These are phyloP conservation scores for Nephrotoma appendiculata DNA, from an alignment of 2,888 invertebrate genomes.

Conservation along the genomic window DNA sequence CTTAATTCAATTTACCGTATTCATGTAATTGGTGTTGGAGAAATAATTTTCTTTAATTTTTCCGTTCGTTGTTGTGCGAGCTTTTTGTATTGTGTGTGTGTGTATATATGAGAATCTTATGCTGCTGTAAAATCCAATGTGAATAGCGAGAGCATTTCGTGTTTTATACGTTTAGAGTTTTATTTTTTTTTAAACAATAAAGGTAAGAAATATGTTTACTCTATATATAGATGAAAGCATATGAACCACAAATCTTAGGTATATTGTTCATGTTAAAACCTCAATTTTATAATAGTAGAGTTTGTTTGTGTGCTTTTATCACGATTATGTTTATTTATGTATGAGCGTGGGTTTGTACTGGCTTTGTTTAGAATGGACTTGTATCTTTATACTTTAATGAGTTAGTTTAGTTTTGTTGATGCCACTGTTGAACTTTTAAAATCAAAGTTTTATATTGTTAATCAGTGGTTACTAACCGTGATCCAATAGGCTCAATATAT, in stretches of 20 bases:
- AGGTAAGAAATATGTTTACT: neutral
- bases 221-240: neutral
- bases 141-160: neutral
- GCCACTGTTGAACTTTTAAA: too few relatives aligned
- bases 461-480: too few relatives aligned
- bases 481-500: too few relatives aligned
- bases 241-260: neutral
- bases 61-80: neutral
- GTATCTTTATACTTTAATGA: too few relatives aligned
- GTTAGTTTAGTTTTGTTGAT: too few relatives aligned
- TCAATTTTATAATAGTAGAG: neutral
- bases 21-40: neutral
- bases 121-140: neutral
- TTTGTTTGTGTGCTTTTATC: neutral
- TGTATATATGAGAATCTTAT: too few relatives aligned
- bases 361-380: too few relatives aligned
- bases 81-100: neutral
- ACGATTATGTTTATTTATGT: neutral
- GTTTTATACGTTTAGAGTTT: neutral
- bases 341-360: too few relatives aligned
- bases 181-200: neutral
- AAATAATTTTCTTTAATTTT: neutral
- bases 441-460: too few relatives aligned
- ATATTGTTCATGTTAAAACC: neutral
- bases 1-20: neutral